Evolutionary conservation across 2,113 vertebrate species (phyloP).

Genomic region (Herpailurus yagouaroundi): DNA sequence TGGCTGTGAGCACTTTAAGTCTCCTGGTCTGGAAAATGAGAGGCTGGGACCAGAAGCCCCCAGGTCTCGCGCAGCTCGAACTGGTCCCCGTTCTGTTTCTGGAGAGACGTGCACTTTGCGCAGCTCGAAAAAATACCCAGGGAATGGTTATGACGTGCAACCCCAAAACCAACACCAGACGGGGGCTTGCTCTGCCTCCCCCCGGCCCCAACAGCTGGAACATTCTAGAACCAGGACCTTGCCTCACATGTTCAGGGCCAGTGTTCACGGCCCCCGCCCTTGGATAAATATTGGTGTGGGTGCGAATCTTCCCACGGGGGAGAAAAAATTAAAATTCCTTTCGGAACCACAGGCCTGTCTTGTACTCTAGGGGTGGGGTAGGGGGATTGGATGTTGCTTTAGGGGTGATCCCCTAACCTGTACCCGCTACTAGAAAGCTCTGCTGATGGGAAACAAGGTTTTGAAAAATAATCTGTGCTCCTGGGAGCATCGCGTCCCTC

Average conservation of each 20-base stretch:
- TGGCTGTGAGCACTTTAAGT: background rate
- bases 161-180: background rate
- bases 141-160: background rate
- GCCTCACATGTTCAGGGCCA: background rate
- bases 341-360: background rate
- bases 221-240: background rate
- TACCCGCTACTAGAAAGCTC: background rate
- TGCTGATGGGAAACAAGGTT: background rate
- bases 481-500: background rate
- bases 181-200: background rate
- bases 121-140: background rate
- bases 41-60: background rate
- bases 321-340: background rate
- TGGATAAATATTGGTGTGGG: background rate
- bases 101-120: background rate
- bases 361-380: background rate
- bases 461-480: background rate
- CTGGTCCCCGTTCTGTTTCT: background rate
- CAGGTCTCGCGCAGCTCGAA: background rate
- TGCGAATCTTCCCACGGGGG: background rate
- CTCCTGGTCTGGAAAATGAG: background rate
- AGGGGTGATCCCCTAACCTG: background rate
- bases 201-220: fast-evolving
- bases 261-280: background rate
- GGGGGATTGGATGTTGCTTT: background rate